Percentiles rank a stretch among this genome's conserved stretches.
phyloP scores from a whole-genome alignment of 2,797 vertebrate species.

The Gephyroberyx darwinii region DNA sequence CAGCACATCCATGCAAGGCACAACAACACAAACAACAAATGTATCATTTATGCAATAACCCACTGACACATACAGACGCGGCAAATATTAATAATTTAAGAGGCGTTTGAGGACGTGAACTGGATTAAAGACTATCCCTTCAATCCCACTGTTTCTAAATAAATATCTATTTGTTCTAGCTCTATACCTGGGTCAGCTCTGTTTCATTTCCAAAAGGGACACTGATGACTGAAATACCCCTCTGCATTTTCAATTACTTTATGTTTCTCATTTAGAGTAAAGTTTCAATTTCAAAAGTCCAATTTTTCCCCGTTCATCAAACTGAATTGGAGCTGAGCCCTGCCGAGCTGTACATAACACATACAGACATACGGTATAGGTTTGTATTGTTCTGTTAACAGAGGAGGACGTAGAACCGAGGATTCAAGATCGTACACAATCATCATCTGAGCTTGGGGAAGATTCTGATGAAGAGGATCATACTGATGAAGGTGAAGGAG shows the following conservation, averaged over 20 bases:
- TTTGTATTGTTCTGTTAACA: conserved; percentile 37
- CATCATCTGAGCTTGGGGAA: conserved; percentile 92
- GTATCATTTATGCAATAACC: background rate
- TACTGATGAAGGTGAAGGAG: conserved; percentile 95
- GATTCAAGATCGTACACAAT: conserved; percentile 29
- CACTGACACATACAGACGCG: background rate
- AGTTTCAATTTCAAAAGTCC: conserved; percentile 41
- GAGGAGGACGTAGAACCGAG: conserved; percentile 9
- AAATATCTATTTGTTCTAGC: background rate
- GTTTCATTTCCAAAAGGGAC: conserved; percentile 22
- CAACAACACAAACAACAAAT: background rate
- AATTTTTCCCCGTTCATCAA: conserved; percentile 28
- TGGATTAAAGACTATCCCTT: background rate
- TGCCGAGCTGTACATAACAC: conserved; percentile 23
- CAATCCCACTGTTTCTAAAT: background rate
- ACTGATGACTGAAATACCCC: conserved; percentile 29
- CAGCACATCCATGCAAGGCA: background rate
- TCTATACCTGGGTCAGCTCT: conserved; percentile 5
- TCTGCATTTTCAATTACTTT: conserved; percentile 2
- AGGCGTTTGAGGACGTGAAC: background rate
- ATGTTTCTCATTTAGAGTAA: conserved; percentile 19
- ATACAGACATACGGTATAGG: conserved; percentile 24
- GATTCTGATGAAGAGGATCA: conserved; percentile 97
- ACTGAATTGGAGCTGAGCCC: conserved; percentile 25
- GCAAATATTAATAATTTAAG: background rate